Evolutionary conservation across 2,888 invertebrate genomes (phyloP).

Genomic region (Machimus atricapillus): DNA sequence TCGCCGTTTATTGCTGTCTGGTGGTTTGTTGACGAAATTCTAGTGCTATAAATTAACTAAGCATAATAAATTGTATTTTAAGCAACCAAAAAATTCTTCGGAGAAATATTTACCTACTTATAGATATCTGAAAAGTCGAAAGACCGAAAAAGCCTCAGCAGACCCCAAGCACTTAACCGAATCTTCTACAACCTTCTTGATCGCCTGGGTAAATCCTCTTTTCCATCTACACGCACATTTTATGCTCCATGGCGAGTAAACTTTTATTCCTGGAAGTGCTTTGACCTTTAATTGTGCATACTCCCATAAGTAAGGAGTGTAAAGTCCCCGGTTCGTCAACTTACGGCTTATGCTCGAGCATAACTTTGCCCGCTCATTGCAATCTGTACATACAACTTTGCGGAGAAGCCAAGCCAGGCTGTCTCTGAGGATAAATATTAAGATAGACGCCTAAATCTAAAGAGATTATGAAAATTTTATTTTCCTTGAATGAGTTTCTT

Average conservation of each 20-base stretch:
- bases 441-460: neutral
- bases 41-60: neutral
- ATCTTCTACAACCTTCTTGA: neutral
- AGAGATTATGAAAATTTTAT: neutral
- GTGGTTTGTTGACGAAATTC: neutral
- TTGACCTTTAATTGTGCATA: slow-evolving; percentile 1
- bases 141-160: neutral
- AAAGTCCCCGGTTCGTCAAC: neutral
- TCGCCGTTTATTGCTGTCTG: neutral
- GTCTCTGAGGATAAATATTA: neutral
- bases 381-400: neutral
- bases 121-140: neutral
- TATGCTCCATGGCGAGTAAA: neutral
- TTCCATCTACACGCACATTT: neutral
- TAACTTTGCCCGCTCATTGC: neutral
- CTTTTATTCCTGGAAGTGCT: slow-evolving; percentile 2
- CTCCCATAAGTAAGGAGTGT: slow-evolving; percentile 8
- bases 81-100: neutral
- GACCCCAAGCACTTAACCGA: neutral
- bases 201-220: neutral
- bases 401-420: neutral
- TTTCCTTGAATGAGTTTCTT: neutral
- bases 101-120: neutral
- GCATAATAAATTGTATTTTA: neutral
- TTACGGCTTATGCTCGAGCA: neutral